Evolutionary conservation across 2,888 invertebrate genomes (phyloP), one percentile per base, ranked within the genome.

Genomic region (Willowsia nigromaculata): DNA sequence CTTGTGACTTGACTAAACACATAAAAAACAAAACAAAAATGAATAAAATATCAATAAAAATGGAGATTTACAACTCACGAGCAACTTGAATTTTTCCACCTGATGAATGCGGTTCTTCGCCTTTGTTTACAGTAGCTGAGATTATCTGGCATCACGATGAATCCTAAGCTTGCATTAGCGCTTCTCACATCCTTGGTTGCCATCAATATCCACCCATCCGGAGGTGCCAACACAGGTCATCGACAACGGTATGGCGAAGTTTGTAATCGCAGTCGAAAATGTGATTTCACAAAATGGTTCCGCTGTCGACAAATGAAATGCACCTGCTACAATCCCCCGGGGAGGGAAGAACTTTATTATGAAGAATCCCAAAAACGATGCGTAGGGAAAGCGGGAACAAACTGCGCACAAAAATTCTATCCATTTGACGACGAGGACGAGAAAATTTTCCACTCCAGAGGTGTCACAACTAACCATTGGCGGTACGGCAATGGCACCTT

Each of bases 401-500:
- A 91, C 62, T 91, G 91, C 30, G 74, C 90, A 6, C 88, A 89
- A 68, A 91, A 87, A 37, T 91, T 91, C 65, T 91, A 76, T 50
- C 91, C 91, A 4, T 91, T 91, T 82, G 90, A 91, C 56, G 91
- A 91, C 56, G 90, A 90, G 53, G 90, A 91, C 15, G 81, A 78
- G n/a, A 74, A 83, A 27, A 87, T 90, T 30, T 91, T 91, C 83
- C 91, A 90, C 62, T 83, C 84, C 50, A 25, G 91, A 27, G 91
- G 91, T n/a, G n/a, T 84, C 22, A 91, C 91, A 0, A 90, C 91
- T 1, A 91, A 91, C 27, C 91, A 91, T 74, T 91, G 91, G 91
- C 5, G 91, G 43, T 91, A 91, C 56, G 91, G 91, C 18, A 91
- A 91, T 88, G 90, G 90, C 11, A 89, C 91, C 3, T 40, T 91